Base-by-base conservation (phyloP, 2,113 vertebrate genomes). In the Gallinago paraguaiae region DNA sequence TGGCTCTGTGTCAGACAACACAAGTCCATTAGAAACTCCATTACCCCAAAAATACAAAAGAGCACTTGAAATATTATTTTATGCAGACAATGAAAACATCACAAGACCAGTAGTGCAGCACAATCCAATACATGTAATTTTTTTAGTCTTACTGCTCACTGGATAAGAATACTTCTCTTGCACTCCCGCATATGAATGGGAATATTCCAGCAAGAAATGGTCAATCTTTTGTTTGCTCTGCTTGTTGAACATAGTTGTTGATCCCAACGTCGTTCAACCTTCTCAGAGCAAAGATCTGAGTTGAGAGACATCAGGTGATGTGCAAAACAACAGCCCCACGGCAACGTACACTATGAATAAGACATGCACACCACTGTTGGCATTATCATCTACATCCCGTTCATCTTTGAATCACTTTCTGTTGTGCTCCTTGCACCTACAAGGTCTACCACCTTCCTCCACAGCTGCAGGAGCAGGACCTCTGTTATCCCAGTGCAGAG, bases 351-450 rank as follows among this genome's bases (percentile, higher is more conserved):
- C 50, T 10, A 27, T 2, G 22, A 37, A 41, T 65, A 37, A 77
- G 28, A 50, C 6, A 5, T 1, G 25, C 14, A 74, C 19, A 20
- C 23, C 57, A 60, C 35, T 2, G 0, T 14, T 22, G 0, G 1
- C 25, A 50, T 30, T 67, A 24, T 8, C 24, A 25, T 2, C 53
- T 41, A 30, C 19, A 72, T 9, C 23, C 46, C 37, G 37, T 37
- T n/a, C 23, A 77, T 7, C 46, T 67, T 28, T 20, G 10, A 69
- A 28, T 1, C 46, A 35, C 28, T 50, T 61, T 64, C 69, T 48
- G 57, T 78, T 50, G 45, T 67, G 68, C 37, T 61, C 59, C 75
- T 70, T 37, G 19, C 46, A 8, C 48, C 46, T 48, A 48, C 20
- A 48, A 48, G 46, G 46, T 27, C 74, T 30, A 31, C 35, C 5